These are phyloP conservation scores for Lerema accius DNA, from an alignment of 1,140 invertebrate genomes.

Conservation along the genomic window DNA sequence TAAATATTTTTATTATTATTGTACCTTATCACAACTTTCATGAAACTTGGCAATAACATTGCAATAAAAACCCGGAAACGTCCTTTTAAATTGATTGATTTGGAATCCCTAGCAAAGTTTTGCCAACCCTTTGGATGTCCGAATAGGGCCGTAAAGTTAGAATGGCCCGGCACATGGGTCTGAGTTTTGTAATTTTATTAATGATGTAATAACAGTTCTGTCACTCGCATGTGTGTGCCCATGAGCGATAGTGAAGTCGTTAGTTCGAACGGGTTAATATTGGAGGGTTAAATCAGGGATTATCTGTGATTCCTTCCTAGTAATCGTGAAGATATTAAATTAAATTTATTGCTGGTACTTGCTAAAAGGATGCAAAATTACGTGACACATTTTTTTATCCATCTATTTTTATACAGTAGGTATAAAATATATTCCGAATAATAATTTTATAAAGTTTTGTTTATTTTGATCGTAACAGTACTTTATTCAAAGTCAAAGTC, in stretches of 20 bases:
- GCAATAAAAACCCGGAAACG: conserved; percentile 3
- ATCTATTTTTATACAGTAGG: no score
- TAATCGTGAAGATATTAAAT: conserved; percentile 26
- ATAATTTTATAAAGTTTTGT: no score
- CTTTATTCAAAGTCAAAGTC: no score
- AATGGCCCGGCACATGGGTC: conserved; percentile 67
- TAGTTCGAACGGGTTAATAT: conserved; percentile 78
- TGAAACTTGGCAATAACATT: no score
- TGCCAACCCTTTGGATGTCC: conserved; percentile 60
- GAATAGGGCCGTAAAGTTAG: conserved; percentile 66
- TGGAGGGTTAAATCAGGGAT: conserved; percentile 67
- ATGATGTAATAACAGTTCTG: conserved; percentile 82
- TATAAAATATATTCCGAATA: no score
- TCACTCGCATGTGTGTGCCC: conserved; percentile 78
- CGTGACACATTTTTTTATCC: no score
- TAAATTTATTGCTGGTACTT: conserved; percentile 22
- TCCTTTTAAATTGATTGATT: conserved; percentile 7
- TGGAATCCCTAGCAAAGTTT: conserved; percentile 10
- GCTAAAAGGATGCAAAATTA: neutral
- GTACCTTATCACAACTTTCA: no score
- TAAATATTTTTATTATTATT: no score
- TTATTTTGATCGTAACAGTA: no score
- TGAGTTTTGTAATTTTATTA: conserved; percentile 83
- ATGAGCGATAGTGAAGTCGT: conserved; percentile 79
- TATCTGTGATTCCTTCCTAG: conserved; percentile 59